These are phyloP conservation scores for Leptoclinus maculatus DNA, from an alignment of 2,797 vertebrate genomes.

Conservation along the genomic window DNA sequence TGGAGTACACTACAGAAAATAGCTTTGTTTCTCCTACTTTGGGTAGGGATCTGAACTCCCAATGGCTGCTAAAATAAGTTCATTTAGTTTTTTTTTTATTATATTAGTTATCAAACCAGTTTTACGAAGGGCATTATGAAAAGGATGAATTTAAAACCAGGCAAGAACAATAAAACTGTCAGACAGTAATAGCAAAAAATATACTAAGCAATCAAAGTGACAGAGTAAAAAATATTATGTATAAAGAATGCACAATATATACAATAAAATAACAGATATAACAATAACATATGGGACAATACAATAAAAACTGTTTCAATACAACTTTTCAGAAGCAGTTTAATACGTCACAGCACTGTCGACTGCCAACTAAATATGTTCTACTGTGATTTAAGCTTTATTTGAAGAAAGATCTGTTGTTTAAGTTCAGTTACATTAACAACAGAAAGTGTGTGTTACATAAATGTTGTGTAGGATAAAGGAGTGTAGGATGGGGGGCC, in stretches of 20 bases:
- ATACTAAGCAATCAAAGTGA: too few species aligned
- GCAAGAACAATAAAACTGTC: neutral
- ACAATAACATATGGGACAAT: neutral
- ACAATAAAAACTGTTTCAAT: neutral
- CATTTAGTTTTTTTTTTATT: too few species aligned
- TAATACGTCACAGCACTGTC: neutral
- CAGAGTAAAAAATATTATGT: too few species aligned
- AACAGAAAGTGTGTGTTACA: neutral
- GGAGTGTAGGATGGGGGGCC: neutral
- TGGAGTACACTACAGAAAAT: neutral
- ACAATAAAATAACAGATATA: too few species aligned
- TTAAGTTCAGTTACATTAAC: too few species aligned
- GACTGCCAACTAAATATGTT: neutral
- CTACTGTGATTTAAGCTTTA: neutral
- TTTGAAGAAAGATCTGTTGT: neutral
- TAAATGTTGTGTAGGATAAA: neutral
- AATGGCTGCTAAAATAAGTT: too few species aligned
- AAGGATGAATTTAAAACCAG: neutral
- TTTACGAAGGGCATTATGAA: too few species aligned
- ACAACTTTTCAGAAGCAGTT: slow-evolving; percentile 6
- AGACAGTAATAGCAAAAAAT: neutral
- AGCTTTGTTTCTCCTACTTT: too few species aligned
- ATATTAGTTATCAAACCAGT: too few species aligned
- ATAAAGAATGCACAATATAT: too few species aligned
- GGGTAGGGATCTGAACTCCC: too few species aligned